Conservation (phyloP, 2,113 vertebrate species). For the Myocastor coypus region DNA sequence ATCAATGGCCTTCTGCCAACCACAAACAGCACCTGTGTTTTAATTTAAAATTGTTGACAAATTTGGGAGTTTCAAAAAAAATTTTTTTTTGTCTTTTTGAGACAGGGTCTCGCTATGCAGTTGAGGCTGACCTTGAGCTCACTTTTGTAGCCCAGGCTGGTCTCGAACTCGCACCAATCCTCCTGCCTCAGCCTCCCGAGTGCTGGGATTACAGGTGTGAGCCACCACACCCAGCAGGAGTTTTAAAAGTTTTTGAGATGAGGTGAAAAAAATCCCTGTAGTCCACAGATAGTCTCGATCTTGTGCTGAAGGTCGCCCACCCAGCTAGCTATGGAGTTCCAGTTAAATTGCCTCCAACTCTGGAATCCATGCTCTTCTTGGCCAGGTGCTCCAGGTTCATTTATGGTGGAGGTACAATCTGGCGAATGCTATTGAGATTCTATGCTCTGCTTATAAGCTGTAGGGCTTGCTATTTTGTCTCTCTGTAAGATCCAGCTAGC, state of each 20-base stretch:
- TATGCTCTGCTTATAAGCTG: neutral
- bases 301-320: neutral
- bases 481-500: neutral
- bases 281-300: too few species aligned
- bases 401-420: neutral
- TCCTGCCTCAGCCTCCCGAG: too few species aligned
- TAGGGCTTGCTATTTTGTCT: neutral
- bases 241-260: neutral
- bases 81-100: too few species aligned
- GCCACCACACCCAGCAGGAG: too few species aligned
- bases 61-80: neutral
- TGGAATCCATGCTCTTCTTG: neutral
- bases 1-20: neutral
- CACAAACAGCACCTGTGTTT: neutral
- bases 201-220: too few species aligned
- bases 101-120: too few species aligned
- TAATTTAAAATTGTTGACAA: slow-evolving; percentile 30
- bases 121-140: too few species aligned
- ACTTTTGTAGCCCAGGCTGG: too few species aligned
- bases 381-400: neutral
- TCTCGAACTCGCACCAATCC: too few species aligned
- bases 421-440: neutral
- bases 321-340: neutral
- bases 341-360: neutral
- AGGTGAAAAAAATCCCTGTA: neutral